Evolutionary conservation across 2,797 vertebrate genomes (phyloP).

Genomic region (Psittacula derbiana): DNA sequence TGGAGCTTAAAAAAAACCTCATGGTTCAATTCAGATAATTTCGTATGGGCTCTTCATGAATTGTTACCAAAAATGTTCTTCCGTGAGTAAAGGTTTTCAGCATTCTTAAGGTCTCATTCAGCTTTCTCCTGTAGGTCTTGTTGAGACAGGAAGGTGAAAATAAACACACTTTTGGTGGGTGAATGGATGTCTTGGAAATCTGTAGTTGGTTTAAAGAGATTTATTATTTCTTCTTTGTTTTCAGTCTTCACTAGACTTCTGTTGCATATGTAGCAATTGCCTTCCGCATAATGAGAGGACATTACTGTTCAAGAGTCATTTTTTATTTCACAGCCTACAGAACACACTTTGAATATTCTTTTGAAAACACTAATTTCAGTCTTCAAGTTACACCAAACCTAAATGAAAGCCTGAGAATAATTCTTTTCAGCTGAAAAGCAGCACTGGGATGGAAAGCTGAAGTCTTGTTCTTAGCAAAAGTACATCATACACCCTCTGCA

Average conservation of each 20-base stretch:
- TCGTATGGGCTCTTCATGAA: not conserved
- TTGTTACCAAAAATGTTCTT: not conserved
- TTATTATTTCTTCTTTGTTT: not conserved
- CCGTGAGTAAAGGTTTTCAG: not conserved
- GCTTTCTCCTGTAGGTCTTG: not conserved
- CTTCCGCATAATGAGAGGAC: not conserved
- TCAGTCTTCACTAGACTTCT: not conserved
- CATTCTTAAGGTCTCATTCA: not conserved
- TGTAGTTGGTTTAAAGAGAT: not conserved
- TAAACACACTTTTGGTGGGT: not conserved
- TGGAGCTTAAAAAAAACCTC: not conserved
- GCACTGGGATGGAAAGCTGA: not conserved
- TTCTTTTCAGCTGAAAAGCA: not conserved
- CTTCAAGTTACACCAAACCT: not conserved
- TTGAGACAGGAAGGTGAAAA: constrained; percentile 4
- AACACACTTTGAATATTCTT: not conserved
- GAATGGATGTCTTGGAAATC: not conserved
- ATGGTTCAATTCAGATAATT: not conserved
- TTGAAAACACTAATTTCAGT: not conserved
- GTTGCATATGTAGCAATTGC: not conserved
- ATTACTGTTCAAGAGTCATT: not conserved
- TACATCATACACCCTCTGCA: not conserved
- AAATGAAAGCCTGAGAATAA: not conserved
- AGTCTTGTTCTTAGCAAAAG: not conserved
- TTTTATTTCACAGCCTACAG: not conserved